Base-by-base conservation (phyloP, 2,888 invertebrate species). In the Erpobdella octoculata region DNA sequence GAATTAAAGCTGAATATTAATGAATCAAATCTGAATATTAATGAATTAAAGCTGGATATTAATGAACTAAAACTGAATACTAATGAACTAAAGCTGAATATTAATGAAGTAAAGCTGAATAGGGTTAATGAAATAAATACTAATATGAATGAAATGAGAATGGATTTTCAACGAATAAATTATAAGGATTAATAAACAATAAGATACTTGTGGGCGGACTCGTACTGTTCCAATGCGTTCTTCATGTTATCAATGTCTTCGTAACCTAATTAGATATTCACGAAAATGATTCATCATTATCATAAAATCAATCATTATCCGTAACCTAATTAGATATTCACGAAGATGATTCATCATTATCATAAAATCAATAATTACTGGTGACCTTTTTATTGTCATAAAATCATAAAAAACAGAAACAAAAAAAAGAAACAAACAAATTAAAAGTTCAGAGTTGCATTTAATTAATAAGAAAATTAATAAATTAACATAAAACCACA, bases 161-260 rank as follows among this genome's bases (percentile, higher is more conserved):
- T 21, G 21, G 21, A 12, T 59, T 12, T 21, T 12, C n/a, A n/a
- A n/a, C n/a, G 1, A 15, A n/a, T 31, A 28, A 31, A 31, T 62
- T 8, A 62, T 6, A 28, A n/a, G 1, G n/a, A 9, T 1, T 18
- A 46, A 3, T 18, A 46, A 2, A 28, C 18, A n/a, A 61, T 35
- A 21, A 46, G 33, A 9, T 68, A 70, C 70, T 36, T 36, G n/a
- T 70, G 59, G 21, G 35, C 53, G 12, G 25, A 25, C 15, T 35
- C 28, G 37, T 58, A 58, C 2, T 35, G 53, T 12, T 70, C 59
- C 12, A 79, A 72, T 38, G 71, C 74, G 46, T 77, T 76, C 37
- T 76, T 75, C 72, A 79, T 67, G 9, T 76, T 73, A 18, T 74
- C 72, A 33, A 79, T 79, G 70, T 79, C 79, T 62, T 72, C 73